Evolutionary conservation across 2,888 invertebrate genomes (phyloP).

Genomic region (Gymnoscelis rufifasciata): DNA sequence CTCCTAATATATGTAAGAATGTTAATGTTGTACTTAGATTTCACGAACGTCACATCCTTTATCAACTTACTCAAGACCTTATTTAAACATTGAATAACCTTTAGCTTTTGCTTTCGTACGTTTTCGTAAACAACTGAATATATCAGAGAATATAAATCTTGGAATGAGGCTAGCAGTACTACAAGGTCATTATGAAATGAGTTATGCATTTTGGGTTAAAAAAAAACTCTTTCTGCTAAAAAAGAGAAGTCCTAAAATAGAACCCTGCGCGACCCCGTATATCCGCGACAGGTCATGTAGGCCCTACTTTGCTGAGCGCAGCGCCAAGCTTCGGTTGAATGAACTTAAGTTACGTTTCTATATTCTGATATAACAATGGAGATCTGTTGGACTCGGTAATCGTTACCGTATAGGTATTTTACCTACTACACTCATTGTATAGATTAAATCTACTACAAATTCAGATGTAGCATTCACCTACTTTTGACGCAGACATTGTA

Average conservation of each 20-base stretch:
- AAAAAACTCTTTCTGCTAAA: background rate
- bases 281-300: conserved; percentile 1
- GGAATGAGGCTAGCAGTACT: too few relatives aligned
- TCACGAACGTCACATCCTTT: conserved; percentile 17
- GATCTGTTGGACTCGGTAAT: conserved; percentile 5
- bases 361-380: conserved; percentile 18
- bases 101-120: background rate
- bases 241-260: conserved; percentile 5
- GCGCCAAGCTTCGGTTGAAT: conserved; percentile 19
- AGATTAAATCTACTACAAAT: too few relatives aligned
- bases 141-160: too few relatives aligned
- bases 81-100: background rate
- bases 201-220: too few relatives aligned
- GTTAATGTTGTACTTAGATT: conserved; percentile 9
- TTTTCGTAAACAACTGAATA: too few relatives aligned
- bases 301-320: background rate
- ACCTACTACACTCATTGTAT: too few relatives aligned
- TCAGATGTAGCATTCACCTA: too few relatives aligned
- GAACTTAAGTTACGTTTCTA: conserved; percentile 15
- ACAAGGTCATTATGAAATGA: too few relatives aligned
- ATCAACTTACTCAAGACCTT: background rate
- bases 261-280: conserved; percentile 20
- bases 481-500: too few relatives aligned
- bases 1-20: conserved; percentile 15
- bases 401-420: too few relatives aligned